Percentiles rank a stretch among this genome's conserved stretches.
phyloP scores from a whole-genome alignment of 1,140 invertebrate genomes.

The Musca domestica region DNA sequence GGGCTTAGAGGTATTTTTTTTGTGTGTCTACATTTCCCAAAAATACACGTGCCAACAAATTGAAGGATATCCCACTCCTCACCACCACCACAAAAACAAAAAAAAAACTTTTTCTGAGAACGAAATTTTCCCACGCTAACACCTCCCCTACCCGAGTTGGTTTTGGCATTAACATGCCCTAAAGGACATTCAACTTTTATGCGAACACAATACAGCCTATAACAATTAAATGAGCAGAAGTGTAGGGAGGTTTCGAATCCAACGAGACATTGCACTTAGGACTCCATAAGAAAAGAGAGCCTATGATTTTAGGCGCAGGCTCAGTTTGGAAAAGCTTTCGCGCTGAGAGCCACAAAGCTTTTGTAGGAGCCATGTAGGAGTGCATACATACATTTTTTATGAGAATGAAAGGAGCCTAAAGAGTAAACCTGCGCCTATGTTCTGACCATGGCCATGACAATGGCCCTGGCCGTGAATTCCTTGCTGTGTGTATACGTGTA shows the following conservation, averaged over 20 bases:
- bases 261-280: no score
- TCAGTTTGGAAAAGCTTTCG: background rate
- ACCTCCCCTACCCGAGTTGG: no score
- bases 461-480: conserved; percentile 5
- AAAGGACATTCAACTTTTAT: conserved; percentile 12
- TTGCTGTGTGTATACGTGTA: background rate
- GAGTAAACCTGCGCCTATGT: background rate
- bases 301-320: background rate
- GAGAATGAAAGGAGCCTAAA: conserved; percentile 7
- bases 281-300: no score
- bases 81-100: no score
- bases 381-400: background rate
- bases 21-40: no score
- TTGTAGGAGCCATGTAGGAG: background rate
- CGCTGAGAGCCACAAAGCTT: background rate
- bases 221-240: no score
- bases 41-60: no score
- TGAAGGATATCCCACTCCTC: no score
- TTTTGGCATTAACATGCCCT: background rate
- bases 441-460: conserved; percentile 9
- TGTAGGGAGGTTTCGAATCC: no score
- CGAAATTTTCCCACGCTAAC: conserved; percentile 8
- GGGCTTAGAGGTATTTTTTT: no score
- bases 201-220: no score
- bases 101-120: background rate